Conservation (phyloP, 2,113 vertebrate species). For the Elaphurus davidianus region DNA sequence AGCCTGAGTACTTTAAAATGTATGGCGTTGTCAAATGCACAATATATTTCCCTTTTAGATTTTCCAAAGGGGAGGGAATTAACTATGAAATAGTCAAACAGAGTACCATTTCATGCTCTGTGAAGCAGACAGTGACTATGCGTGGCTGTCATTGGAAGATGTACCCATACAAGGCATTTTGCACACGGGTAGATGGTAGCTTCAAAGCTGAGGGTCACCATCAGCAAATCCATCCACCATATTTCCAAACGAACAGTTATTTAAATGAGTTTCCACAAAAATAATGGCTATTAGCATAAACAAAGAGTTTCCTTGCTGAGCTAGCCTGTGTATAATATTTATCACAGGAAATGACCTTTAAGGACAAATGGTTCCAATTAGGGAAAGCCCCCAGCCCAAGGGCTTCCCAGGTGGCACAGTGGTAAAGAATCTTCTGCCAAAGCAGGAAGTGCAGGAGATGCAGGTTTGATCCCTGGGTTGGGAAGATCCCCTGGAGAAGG, state of each 20-base stretch:
- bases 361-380: not conserved
- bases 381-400: not conserved
- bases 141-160: not conserved
- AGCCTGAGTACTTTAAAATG: not conserved
- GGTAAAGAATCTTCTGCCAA: not conserved
- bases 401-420: not conserved
- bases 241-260: not conserved
- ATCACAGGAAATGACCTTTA: not conserved
- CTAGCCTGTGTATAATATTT: not conserved
- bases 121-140: not conserved
- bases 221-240: not conserved
- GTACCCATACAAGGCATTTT: not conserved
- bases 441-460: not conserved
- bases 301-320: not conserved
- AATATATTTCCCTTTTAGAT: not conserved
- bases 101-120: not conserved
- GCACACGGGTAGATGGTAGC: fast-evolving
- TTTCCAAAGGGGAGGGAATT: not conserved
- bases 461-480: not conserved
- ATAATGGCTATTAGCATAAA: not conserved
- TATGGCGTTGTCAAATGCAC: not conserved
- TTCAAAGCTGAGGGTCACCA: not conserved
- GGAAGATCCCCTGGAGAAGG: not conserved
- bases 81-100: not conserved
- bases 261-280: not conserved